Base-by-base conservation (phyloP, 2,888 invertebrate genomes). In the Therioaphis trifolii region DNA sequence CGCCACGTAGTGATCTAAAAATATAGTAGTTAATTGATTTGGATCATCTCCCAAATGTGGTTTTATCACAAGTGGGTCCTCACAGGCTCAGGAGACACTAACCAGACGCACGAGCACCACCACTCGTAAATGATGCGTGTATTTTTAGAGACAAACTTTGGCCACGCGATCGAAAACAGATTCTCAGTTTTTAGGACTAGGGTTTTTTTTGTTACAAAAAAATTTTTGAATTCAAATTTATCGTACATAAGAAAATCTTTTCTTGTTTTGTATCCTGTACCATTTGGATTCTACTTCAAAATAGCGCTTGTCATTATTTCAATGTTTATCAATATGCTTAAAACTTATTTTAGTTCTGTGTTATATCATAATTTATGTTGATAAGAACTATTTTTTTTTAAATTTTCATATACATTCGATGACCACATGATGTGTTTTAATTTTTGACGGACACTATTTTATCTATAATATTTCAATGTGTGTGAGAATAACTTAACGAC, bases 121-220 rank as follows among this genome's bases (percentile, higher is more conserved):
- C 35, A 69, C 79, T 69, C 43, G 21, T 71, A 80, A 58, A 80
- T 40, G 27, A 4, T 12, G 29, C 4, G 66, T 27, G 24, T 82
- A 82, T 82, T 82, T 82, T 82, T 82, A 82, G 82, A 82, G 63
- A 63, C 82, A 29, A 63, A 71, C 72, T 80, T 71, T 46, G 80
- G 80, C 71, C 79, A 11, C 24, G 43, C 61, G 63, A 29, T 27
- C 52, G 66, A 68, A 40, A 74, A 78, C 68, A 63, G 76, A 77
- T 35, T 21, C 21, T 24, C 27, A 29, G 3, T 14, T 7, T 5
- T 35, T 35, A 2, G 4, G 63, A 27, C 18, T n/a, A n/a, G 43
- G 24, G 52, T 29, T 29, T 76, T 76, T 18, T 76, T 46, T 63
- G 58, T 75, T 58, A 72, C 46, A 5, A 72, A 71, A 46, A 55